phyloP scores from a whole-genome alignment of 2,113 vertebrate genomes.

The Morphnarchus princeps region DNA sequence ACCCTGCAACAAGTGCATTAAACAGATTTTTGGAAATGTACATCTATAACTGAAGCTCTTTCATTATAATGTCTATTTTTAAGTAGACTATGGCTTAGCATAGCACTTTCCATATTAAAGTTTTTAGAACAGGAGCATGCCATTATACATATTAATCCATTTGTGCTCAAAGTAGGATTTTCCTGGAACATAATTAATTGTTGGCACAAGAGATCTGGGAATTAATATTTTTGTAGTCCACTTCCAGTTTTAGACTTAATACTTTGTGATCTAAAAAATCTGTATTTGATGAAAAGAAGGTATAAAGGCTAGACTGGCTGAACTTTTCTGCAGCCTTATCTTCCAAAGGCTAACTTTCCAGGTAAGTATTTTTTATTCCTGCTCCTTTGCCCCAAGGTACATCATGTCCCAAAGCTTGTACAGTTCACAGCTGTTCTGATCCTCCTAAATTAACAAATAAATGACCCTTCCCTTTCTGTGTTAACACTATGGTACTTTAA shows the following conservation, averaged over 20 bases:
- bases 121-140: background rate
- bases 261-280: background rate
- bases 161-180: conserved; percentile 22
- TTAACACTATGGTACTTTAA: background rate
- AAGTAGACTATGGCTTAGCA: conserved; percentile 3
- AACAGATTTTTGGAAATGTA: background rate
- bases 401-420: background rate
- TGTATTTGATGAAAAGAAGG: background rate
- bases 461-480: background rate
- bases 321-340: background rate
- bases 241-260: background rate
- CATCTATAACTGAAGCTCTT: background rate
- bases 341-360: background rate
- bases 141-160: conserved; percentile 50
- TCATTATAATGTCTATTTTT: background rate
- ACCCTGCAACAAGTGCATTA: background rate
- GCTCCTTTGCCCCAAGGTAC: fast-evolving
- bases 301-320: background rate
- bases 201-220: background rate
- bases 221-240: background rate
- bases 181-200: conserved; percentile 3
- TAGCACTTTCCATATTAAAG: conserved; percentile 37
- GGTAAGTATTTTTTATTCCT: background rate
- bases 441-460: background rate
- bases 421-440: background rate